These are phyloP conservation scores for Staurois parvus DNA, from an alignment of 2,797 vertebrate species.

Conservation along the genomic window DNA sequence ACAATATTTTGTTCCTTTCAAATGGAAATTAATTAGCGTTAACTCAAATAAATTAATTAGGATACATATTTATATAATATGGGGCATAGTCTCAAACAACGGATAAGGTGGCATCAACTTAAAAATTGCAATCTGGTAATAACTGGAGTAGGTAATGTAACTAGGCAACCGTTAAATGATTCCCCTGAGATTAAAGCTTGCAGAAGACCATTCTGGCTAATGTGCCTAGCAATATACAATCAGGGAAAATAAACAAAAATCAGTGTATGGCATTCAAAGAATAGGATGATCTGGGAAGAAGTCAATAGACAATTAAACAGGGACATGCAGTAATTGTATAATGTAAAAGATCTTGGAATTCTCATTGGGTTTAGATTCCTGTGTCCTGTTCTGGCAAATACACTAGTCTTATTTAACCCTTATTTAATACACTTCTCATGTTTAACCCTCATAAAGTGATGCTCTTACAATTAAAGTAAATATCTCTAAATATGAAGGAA, in stretches of 20 bases:
- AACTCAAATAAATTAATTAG: no score
- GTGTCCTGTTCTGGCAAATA: neutral
- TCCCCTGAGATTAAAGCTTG: slow-evolving; percentile 32
- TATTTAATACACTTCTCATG: neutral
- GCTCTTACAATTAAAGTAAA: neutral
- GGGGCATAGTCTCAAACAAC: neutral
- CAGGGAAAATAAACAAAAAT: slow-evolving; percentile 56
- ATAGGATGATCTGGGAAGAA: slow-evolving; percentile 53
- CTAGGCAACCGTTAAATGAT: slow-evolving; percentile 51
- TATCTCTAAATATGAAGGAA: neutral
- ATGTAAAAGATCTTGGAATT: slow-evolving; percentile 8
- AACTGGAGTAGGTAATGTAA: slow-evolving; percentile 29
- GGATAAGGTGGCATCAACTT: neutral
- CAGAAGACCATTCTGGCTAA: slow-evolving; percentile 19
- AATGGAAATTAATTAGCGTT: no score
- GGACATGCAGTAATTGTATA: slow-evolving; percentile 25
- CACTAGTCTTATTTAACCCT: neutral
- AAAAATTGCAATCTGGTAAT: neutral
- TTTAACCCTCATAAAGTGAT: neutral
- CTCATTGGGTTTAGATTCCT: slow-evolving; percentile 2
- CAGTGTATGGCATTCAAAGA: slow-evolving; percentile 51
- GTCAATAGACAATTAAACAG: slow-evolving; percentile 59
- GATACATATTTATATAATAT: neutral
- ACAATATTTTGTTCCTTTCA: no score
- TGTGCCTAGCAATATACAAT: slow-evolving; percentile 45